Evolutionary conservation across 30 jellyfish, hydroid and myxozoan species (phyloP).

Genomic region (Hydra vulgaris): DNA sequence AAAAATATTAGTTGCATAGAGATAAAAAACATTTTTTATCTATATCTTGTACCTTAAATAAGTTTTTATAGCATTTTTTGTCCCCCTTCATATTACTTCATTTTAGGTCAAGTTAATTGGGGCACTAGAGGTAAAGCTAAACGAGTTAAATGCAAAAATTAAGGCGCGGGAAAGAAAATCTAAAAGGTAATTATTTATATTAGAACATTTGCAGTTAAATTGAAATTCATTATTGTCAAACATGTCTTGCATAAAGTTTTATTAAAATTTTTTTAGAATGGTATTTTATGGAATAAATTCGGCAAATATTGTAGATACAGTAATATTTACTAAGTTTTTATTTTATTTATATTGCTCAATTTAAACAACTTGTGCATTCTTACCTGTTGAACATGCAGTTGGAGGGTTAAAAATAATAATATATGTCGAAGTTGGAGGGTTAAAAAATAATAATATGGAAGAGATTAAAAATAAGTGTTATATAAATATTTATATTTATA

Average conservation of each 20-base stretch:
- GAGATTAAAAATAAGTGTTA: no score
- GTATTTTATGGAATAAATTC: slow-evolving; percentile 60
- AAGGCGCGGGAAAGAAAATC: slow-evolving; percentile 70
- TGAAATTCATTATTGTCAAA: neutral
- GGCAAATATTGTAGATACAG: slow-evolving; percentile 53
- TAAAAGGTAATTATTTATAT: slow-evolving; percentile 39
- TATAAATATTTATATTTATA: no score
- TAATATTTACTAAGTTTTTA: neutral
- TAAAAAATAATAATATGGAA: no score
- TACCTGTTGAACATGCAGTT: no score
- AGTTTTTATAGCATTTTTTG: no score
- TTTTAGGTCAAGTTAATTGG: slow-evolving; percentile 43
- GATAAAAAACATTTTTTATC: no score
- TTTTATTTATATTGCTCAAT: no score
- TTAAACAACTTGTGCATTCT: no score
- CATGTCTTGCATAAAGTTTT: neutral
- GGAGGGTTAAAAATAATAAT: no score
- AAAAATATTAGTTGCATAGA: no score
- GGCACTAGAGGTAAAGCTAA: slow-evolving; percentile 31
- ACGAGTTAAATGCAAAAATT: slow-evolving; percentile 25
- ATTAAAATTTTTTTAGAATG: slow-evolving; percentile 44
- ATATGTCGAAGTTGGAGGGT: no score
- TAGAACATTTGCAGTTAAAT: neutral
- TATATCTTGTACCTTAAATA: neutral
- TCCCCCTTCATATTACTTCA: no score